Evolutionary conservation across 2,113 vertebrate genomes (phyloP), one percentile per base, ranked within the genome.

Genomic region (Colaptes auratus): DNA sequence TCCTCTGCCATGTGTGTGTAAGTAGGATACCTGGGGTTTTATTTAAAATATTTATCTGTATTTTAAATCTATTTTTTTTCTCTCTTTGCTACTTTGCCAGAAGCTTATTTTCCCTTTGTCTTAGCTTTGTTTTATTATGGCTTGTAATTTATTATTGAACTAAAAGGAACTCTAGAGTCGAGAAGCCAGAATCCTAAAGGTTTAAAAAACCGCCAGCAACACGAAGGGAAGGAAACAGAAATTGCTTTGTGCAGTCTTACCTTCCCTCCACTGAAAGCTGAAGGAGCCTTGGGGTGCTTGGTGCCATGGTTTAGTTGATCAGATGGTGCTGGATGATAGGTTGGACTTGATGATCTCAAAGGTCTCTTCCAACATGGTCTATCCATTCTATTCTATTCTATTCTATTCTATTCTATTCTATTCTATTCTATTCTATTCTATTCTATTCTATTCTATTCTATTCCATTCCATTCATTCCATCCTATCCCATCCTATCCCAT

Each of bases 71-170:
- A 39, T 17, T 17, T 46, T 46, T 46, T 46, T 16, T 18, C n/a
- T 7, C 46, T 19, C 46, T 46, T 86, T 74, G 44, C 14, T 58
- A 25, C 50, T 91, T 91, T 86, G 63, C 95, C 59, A 67, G 50
- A 77, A 81, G 5, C 17, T 81, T 86, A 71, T 73, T 93, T 90
- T 75, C 9, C 0, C 31, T 85, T 86, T 93, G 12, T 65, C 30
- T 95, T 55, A 73, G 11, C 70, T 93, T 86, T 93, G 73, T 92
- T 95, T 95, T 82, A 87, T 93, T 90, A 89, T 92, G 15, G 56
- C 72, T 65, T 55, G 81, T 83, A 63, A 93, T 93, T 71, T 63
- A 91, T 96, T 91, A 94, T 95, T 94, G 76, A 96, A 90, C 44
- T 74, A 72, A 93, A 92, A 92, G 14, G n/a, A 80, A 76, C 27